Evolutionary conservation across 2,113 vertebrate species (phyloP).

Genomic region (Physeter macrocephalus): DNA sequence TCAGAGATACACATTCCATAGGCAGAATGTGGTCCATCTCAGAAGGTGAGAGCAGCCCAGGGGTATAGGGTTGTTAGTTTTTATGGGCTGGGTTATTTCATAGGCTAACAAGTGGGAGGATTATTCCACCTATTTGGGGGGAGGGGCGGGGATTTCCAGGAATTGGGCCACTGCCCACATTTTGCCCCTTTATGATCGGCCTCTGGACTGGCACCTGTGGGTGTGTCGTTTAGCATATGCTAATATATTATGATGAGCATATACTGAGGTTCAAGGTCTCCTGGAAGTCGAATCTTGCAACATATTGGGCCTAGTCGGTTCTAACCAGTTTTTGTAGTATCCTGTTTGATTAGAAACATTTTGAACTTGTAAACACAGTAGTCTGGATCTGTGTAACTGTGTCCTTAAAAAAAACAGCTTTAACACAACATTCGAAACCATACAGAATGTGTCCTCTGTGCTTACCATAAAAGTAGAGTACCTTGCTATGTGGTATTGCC

Average conservation of each 20-base stretch:
- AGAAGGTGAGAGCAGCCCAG: background rate
- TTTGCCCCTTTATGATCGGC: background rate
- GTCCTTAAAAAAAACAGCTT: background rate
- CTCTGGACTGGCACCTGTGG: background rate
- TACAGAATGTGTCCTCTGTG: background rate
- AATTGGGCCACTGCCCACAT: background rate
- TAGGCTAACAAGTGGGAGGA: background rate
- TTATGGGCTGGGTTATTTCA: background rate
- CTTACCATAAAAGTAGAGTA: background rate
- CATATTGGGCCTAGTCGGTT: background rate
- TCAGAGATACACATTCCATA: background rate
- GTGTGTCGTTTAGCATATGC: background rate
- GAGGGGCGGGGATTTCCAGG: background rate
- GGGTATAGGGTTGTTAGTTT: background rate
- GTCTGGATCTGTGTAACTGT: background rate
- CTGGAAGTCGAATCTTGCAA: background rate
- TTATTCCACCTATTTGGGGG: background rate
- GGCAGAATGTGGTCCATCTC: background rate
- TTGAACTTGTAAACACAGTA: background rate
- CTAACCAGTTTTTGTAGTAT: background rate
- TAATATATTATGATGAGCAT: background rate
- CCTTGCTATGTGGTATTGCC: background rate
- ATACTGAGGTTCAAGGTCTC: background rate
- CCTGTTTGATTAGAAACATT: background rate
- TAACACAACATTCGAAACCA: background rate